Conservation (phyloP, 35 echinoderm and acorn worm species). For the Patiria miniata region DNA sequence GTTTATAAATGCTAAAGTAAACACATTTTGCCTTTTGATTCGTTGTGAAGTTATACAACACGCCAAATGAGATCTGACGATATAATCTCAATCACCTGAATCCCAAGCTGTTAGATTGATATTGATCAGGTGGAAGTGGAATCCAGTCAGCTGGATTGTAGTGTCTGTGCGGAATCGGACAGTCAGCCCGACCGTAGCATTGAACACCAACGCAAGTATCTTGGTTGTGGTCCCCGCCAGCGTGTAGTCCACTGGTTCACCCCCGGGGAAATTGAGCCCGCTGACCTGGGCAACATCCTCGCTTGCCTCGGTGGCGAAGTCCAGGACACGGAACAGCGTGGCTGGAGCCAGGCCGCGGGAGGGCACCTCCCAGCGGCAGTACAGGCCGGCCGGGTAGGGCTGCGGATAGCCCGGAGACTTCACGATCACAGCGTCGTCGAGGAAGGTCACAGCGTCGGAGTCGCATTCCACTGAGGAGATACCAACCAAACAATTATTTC, state of each 20-base stretch:
- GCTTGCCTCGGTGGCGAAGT: neutral
- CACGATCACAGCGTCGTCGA: neutral
- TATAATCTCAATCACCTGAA: too few relatives aligned
- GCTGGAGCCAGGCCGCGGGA: neutral
- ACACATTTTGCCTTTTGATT: too few relatives aligned
- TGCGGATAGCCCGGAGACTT: neutral
- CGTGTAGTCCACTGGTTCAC: neutral
- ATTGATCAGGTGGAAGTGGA: too few relatives aligned
- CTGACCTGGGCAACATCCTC: neutral
- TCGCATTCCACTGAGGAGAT: conserved; percentile 6
- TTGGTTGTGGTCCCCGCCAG: conserved; percentile 24
- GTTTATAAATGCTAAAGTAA: too few relatives aligned
- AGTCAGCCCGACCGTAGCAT: neutral
- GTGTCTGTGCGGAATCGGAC: too few relatives aligned
- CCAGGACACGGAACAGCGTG: conserved; percentile 5
- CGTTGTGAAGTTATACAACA: too few relatives aligned
- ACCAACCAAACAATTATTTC: neutral
- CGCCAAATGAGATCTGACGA: too few relatives aligned
- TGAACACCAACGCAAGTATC: neutral
- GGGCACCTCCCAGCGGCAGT: neutral
- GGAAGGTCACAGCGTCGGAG: conserved; percentile 18
- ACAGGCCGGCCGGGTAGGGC: conserved; percentile 20
- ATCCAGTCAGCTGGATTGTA: too few relatives aligned
- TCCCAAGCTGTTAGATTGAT: too few relatives aligned
- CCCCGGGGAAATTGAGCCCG: neutral